These are phyloP conservation scores for Crocidura indochinensis DNA, from an alignment of 2,797 vertebrate genomes.

Conservation along the genomic window DNA sequence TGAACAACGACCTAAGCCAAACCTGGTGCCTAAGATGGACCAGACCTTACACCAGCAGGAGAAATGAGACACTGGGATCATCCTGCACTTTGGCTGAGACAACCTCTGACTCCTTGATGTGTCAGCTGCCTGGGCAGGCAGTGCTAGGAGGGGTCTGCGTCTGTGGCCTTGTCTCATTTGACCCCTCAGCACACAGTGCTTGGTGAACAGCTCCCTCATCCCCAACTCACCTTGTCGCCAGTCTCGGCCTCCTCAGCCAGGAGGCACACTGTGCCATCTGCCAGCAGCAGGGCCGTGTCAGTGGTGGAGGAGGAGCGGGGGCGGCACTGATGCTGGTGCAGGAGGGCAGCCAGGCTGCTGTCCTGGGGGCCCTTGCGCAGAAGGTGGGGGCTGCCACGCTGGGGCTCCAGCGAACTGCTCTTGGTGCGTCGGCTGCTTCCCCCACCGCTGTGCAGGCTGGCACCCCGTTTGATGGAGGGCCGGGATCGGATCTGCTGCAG, in stretches of 20 bases:
- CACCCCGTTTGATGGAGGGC: conserved; percentile 92
- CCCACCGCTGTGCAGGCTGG: conserved; percentile 90
- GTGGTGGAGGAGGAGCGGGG: conserved; percentile 93
- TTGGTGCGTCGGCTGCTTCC: conserved; percentile 90
- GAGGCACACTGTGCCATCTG: conserved; percentile 87
- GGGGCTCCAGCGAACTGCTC: conserved; percentile 90
- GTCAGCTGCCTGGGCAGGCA: background rate
- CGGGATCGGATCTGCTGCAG: conserved; percentile 94
- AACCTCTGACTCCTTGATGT: background rate
- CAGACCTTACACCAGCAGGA: conserved; percentile 3
- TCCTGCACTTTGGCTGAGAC: conserved; percentile 19
- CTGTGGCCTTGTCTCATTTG: no score
- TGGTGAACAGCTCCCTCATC: fast-evolving
- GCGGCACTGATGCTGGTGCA: conserved; percentile 92
- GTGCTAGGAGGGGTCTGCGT: background rate
- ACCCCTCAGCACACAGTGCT: no score
- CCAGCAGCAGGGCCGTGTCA: conserved; percentile 91
- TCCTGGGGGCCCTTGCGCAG: conserved; percentile 90
- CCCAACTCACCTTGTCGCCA: conserved; percentile 89
- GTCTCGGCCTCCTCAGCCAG: conserved; percentile 89
- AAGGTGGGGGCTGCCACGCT: conserved; percentile 92
- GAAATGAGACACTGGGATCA: background rate
- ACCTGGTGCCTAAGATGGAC: background rate
- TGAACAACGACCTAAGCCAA: background rate
- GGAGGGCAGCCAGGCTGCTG: conserved; percentile 91